Evolutionary conservation across 2,113 vertebrate species (phyloP).

Genomic region (Propithecus coquereli): DNA sequence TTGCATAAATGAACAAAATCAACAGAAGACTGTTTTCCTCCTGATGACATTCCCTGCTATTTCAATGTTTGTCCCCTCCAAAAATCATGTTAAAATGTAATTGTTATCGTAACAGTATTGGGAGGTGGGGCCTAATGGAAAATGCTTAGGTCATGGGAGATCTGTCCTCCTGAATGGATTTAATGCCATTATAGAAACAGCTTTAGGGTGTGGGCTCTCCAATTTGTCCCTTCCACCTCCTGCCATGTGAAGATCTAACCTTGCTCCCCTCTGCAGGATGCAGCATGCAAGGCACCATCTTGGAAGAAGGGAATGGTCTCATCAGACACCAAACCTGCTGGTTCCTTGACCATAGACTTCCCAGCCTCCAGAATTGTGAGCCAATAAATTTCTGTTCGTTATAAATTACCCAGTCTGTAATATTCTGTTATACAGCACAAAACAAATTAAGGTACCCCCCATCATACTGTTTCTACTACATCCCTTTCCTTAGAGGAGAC

Average conservation of each 20-base stretch:
- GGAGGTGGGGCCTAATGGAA: neutral
- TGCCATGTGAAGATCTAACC: neutral
- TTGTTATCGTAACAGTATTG: neutral
- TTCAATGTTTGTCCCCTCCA: neutral
- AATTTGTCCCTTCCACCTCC: neutral
- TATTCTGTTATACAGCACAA: neutral
- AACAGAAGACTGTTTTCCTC: neutral
- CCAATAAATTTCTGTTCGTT: neutral
- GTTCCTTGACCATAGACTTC: neutral
- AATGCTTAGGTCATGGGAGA: no score
- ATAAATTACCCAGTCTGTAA: neutral
- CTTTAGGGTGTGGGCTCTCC: neutral
- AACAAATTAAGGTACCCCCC: neutral
- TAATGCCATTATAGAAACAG: neutral
- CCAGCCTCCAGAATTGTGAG: neutral
- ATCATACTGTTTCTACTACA: neutral
- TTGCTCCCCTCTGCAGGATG: neutral
- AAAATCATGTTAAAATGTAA: neutral
- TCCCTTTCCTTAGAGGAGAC: neutral
- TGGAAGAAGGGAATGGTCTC: neutral
- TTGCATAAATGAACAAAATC: neutral
- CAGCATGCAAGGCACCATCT: fast-evolving
- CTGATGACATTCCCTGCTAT: neutral
- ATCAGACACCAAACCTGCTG: neutral
- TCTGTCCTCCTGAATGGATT: neutral